Evolutionary conservation across 2,888 invertebrate genomes (phyloP).

Genomic region (Crossocerus cetratus): DNA sequence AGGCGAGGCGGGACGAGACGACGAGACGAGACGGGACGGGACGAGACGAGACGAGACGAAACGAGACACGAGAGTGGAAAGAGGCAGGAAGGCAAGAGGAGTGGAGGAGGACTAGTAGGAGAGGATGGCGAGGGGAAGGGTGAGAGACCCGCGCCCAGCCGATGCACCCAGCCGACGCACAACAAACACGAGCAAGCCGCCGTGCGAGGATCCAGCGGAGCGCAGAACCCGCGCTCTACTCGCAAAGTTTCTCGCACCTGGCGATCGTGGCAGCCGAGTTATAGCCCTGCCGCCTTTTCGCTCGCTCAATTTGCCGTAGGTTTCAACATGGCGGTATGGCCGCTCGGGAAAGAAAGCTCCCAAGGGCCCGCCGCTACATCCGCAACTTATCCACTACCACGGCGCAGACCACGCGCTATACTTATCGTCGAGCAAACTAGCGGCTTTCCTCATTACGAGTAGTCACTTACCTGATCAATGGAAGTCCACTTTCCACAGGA

Average conservation of each 20-base stretch:
- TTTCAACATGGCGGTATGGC: slow-evolving; percentile 78
- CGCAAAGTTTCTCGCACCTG: slow-evolving; percentile 42
- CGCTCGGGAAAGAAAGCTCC: slow-evolving; percentile 77
- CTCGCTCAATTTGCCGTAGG: slow-evolving; percentile 72
- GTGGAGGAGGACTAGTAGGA: slow-evolving; percentile 50
- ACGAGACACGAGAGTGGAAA: slow-evolving; percentile 37
- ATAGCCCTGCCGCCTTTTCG: slow-evolving; percentile 62
- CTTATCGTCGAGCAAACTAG: slow-evolving; percentile 52
- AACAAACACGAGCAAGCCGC: slow-evolving; percentile 64
- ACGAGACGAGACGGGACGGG: slow-evolving; percentile 7
- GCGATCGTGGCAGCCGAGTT: slow-evolving; percentile 49
- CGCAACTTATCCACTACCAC: slow-evolving; percentile 58
- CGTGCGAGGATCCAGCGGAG: slow-evolving; percentile 57
- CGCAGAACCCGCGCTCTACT: slow-evolving; percentile 49
- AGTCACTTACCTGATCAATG: slow-evolving; percentile 73
- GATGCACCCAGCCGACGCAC: slow-evolving; percentile 68
- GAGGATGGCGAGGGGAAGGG: slow-evolving; percentile 48
- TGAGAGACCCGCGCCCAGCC: slow-evolving; percentile 68
- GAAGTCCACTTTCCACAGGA: slow-evolving; percentile 69
- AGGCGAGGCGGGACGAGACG: neutral
- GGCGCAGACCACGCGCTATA: slow-evolving; percentile 56
- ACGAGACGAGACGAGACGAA: slow-evolving; percentile 1
- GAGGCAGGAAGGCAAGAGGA: slow-evolving; percentile 20
- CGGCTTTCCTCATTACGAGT: slow-evolving; percentile 49
- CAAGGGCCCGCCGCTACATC: slow-evolving; percentile 66